Evolutionary conservation across 2,797 vertebrate species (phyloP).

Genomic region (Scyliorhinus canicula): DNA sequence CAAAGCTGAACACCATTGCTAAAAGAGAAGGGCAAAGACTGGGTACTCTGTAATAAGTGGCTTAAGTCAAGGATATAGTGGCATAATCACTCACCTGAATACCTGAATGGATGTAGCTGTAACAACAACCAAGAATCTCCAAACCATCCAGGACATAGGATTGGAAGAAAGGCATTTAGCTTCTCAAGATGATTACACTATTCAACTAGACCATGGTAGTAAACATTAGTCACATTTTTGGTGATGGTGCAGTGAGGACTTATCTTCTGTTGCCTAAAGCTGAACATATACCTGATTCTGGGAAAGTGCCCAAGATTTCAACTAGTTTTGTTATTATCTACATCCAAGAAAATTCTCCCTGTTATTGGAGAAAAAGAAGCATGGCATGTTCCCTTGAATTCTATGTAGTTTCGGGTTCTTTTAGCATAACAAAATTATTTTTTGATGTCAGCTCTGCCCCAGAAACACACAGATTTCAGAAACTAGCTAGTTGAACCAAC

Average conservation of each 20-base stretch:
- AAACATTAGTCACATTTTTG: background rate
- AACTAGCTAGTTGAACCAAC: background rate
- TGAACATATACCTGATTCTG: background rate
- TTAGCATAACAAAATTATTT: background rate
- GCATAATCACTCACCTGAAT: background rate
- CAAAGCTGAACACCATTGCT: background rate
- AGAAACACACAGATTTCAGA: background rate
- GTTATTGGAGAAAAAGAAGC: background rate
- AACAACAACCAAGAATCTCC: background rate
- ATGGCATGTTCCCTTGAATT: background rate
- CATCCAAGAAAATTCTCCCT: background rate
- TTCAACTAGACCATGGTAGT: background rate
- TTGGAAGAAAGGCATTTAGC: background rate
- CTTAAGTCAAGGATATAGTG: background rate
- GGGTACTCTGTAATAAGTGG: background rate
- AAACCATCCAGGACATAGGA: background rate
- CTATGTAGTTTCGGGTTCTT: background rate
- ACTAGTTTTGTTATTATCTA: background rate
- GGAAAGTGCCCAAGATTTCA: background rate
- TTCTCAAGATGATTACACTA: background rate
- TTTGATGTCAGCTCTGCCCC: background rate
- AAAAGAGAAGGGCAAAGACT: background rate
- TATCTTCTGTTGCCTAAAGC: background rate
- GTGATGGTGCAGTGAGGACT: background rate
- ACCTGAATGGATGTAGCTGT: background rate